Base-by-base conservation (phyloP, 2,113 vertebrate genomes). In the Talpa occidentalis region DNA sequence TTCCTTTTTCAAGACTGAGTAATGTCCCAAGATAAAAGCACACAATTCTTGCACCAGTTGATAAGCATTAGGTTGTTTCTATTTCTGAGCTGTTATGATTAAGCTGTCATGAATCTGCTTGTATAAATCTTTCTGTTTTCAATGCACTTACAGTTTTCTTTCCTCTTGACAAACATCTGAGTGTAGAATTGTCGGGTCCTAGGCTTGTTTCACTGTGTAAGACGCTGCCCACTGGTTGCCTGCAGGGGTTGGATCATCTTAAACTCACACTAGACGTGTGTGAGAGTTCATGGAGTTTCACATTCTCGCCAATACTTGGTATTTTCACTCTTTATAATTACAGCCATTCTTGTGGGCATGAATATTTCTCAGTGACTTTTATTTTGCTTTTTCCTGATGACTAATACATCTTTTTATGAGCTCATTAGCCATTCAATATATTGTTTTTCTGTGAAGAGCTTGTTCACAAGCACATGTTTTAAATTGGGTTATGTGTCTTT, bases 311-410 rank as follows among this genome's bases (percentile, higher is more conserved):
- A 77, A 26, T 54, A 69, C 60, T 86, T 93, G 90, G 87, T 86
- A 73, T 72, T 90, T 95, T 96, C 84, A 64, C 56, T 69, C 80
- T 91, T 74, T 88, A 94, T 77, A 70, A 67, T 90, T 80, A 82
- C 10, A 72, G 17, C 44, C 74, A 17, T 88, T 40, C 37, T 44
- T 59, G 81, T 74, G 22, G 82, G 78, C 11, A 47, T 89, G 44
- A 94, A 84, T 94, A 15, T 89, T 64, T 85, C 67, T 79, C 67
- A 22, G 49, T 77, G 52, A 30, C 24, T 70, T 84, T 90, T 88
- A 35, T 24, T 95, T 93, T 91, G 21, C 49, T 64, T 94, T 91
- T 95, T 94, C 64, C 86, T 72, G 59, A 66, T 96, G 93, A 97
- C 82, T 93, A 67, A 78, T 79, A 32, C 5, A 26, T 83, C 56